A percentile compares a stretch with the other conserved stretches of the same genome.
Conservation (phyloP, 2,797 vertebrate genomes). For the Dromococcyx pavoninus region DNA sequence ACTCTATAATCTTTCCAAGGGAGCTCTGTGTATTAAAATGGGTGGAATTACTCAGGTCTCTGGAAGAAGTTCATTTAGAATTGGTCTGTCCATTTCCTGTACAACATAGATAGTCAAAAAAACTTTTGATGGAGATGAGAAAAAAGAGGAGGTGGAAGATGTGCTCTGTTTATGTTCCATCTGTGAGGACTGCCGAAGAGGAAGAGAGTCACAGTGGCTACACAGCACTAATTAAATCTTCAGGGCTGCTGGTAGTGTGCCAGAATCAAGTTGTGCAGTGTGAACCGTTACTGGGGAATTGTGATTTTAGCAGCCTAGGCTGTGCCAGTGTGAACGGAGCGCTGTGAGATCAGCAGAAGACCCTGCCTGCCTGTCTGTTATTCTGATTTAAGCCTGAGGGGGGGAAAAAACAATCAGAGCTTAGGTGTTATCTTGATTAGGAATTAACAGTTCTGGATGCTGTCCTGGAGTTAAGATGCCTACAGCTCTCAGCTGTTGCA, state of each 20-base stretch:
- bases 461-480: neutral
- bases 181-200: constrained; percentile 25
- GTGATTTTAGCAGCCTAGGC: constrained; percentile 20
- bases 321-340: neutral
- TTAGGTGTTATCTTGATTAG: neutral
- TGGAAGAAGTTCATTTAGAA: neutral
- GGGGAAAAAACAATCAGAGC: neutral
- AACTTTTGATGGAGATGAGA: neutral
- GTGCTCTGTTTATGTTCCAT: constrained; percentile 52
- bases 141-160: neutral
- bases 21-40: neutral
- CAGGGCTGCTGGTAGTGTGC: constrained; percentile 35
- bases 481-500: neutral
- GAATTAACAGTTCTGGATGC: neutral
- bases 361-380: neutral
- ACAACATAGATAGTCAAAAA: neutral
- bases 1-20: neutral
- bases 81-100: neutral
- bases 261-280: constrained; percentile 24
- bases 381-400: neutral
- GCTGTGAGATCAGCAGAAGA: neutral
- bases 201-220: constrained; percentile 51
- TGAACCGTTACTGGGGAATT: constrained; percentile 38
- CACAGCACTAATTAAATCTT: constrained; percentile 64
- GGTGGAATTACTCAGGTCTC: neutral